A percentile compares a stretch with the other conserved stretches of the same genome.
phyloP scores from a whole-genome alignment of 2,888 invertebrate genomes.

The Lycophotia porphyrea region DNA sequence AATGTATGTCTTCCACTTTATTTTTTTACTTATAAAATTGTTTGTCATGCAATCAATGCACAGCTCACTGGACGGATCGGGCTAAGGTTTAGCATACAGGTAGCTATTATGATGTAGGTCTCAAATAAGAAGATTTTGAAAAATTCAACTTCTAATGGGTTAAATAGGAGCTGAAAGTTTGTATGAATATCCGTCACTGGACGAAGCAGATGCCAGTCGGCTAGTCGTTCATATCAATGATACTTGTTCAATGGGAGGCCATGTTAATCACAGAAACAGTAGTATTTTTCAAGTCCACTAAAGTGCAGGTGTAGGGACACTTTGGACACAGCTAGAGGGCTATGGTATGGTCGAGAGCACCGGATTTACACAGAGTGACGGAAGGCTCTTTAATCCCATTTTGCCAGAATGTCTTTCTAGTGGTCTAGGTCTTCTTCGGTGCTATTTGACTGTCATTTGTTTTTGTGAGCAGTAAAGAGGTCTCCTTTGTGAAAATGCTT shows the following conservation, averaged over 20 bases:
- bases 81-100: not conserved
- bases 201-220: not conserved
- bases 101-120: not conserved
- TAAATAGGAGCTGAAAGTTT: not conserved
- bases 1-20: constrained; percentile 27
- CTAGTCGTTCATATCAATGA: not conserved
- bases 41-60: not conserved
- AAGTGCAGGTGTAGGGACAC: not conserved
- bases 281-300: not conserved
- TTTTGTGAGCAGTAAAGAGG: not conserved
- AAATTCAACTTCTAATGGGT: not conserved
- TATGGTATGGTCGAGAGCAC: not conserved
- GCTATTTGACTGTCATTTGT: not conserved
- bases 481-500: not conserved
- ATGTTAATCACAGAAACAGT: no score
- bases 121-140: not conserved
- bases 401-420: not conserved
- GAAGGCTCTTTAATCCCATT: not conserved
- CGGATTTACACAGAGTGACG: not conserved
- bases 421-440: not conserved
- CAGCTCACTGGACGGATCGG: not conserved
- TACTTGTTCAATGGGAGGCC: no score
- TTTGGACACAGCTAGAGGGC: not conserved
- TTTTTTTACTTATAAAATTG: not conserved
- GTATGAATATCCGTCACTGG: not conserved